phyloP scores from a whole-genome alignment of 2,797 vertebrate genomes.

The Morus bassanus region DNA sequence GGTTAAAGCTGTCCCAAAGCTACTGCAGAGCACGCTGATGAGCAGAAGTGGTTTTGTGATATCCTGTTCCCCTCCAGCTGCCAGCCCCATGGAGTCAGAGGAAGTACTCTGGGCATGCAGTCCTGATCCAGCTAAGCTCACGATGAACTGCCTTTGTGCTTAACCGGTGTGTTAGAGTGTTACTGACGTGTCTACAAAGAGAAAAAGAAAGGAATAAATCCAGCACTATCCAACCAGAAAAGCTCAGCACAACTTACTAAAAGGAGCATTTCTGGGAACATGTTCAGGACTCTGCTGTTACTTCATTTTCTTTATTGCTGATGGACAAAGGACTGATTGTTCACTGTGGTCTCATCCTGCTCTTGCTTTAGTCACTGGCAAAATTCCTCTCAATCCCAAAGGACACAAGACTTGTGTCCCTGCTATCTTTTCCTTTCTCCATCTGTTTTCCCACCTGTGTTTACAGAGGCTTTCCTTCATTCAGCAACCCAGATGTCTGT shows the following conservation, averaged over 20 bases:
- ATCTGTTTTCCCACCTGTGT: slow-evolving; percentile 55
- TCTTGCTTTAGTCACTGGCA: slow-evolving; percentile 8
- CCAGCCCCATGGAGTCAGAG: background rate
- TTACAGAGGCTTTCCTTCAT: slow-evolving; percentile 31
- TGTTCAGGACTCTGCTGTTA: background rate
- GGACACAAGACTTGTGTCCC: background rate
- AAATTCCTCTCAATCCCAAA: background rate
- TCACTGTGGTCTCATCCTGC: slow-evolving; percentile 34
- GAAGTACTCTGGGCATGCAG: background rate
- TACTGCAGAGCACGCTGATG: background rate
- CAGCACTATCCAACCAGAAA: background rate
- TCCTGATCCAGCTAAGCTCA: background rate
- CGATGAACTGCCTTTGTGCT: background rate
- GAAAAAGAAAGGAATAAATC: background rate
- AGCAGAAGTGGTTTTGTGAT: background rate
- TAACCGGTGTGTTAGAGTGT: background rate
- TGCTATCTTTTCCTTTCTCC: slow-evolving; percentile 29
- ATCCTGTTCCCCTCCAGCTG: background rate
- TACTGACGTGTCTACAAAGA: background rate
- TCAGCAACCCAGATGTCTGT: background rate
- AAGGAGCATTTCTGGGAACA: background rate
- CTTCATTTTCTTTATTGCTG: background rate
- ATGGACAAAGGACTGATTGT: slow-evolving; percentile 38
- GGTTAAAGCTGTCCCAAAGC: background rate
- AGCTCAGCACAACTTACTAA: background rate